Evolutionary conservation across 1,140 invertebrate genomes (phyloP).

Genomic region (Drosophila grimshawi): DNA sequence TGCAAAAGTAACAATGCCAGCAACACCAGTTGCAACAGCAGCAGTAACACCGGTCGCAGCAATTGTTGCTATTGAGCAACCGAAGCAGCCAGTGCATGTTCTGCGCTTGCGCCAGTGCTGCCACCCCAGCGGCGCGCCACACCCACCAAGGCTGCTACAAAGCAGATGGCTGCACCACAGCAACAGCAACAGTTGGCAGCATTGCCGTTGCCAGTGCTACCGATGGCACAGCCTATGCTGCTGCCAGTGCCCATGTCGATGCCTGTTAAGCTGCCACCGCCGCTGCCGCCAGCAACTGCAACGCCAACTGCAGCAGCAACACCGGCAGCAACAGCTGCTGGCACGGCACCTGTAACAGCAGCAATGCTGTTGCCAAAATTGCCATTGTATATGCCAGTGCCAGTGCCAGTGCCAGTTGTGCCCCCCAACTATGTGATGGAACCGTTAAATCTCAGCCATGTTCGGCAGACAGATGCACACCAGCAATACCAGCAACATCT

Average conservation of each 20-base stretch:
- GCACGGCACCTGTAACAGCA: not conserved
- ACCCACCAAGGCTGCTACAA: constrained; percentile 66
- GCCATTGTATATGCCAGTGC: constrained; percentile 57
- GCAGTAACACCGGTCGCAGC: not conserved
- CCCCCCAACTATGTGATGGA: constrained; percentile 50
- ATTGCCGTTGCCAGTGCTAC: constrained; percentile 9
- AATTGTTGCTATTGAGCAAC: not conserved
- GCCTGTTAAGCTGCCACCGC: not conserved
- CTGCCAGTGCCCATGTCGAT: not conserved
- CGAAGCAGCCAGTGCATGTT: constrained; percentile 6
- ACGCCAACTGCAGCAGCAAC: not conserved
- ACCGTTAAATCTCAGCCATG: constrained; percentile 69
- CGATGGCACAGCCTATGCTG: constrained; percentile 6
- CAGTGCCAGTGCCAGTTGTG: constrained; percentile 9
- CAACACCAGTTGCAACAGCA: not conserved
- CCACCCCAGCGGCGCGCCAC: constrained; percentile 31
- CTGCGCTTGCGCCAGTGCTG: not conserved
- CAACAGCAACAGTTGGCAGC: constrained; percentile 5
- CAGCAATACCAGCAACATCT: constrained; percentile 3
- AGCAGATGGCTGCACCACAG: constrained; percentile 50
- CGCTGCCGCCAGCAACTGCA: not conserved
- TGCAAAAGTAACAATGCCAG: constrained; percentile 4
- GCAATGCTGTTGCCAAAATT: constrained; percentile 54
- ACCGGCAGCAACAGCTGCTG: not conserved
- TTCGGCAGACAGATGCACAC: constrained; percentile 21